These are phyloP conservation scores for Arremon brunneinucha DNA, from an alignment of 2,797 vertebrate species.

Conservation along the genomic window DNA sequence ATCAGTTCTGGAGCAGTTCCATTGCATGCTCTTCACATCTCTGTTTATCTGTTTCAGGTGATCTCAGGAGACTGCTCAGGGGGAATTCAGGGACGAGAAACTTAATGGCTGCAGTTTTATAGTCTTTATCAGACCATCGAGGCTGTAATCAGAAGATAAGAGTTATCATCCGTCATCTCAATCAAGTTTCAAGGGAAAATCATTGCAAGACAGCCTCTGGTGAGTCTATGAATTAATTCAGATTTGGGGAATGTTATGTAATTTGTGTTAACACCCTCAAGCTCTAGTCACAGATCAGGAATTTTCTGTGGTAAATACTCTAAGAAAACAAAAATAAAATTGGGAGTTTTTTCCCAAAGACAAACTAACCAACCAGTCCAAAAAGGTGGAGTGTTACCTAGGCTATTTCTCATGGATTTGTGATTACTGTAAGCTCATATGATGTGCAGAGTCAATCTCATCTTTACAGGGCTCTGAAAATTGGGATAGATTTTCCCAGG, in stretches of 20 bases:
- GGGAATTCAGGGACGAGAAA: constrained; percentile 23
- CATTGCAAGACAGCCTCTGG: background rate
- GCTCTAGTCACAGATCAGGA: background rate
- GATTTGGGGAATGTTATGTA: background rate
- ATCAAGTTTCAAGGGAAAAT: constrained; percentile 17
- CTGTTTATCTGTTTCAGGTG: constrained; percentile 41
- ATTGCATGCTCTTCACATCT: constrained; percentile 6
- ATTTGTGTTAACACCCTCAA: background rate
- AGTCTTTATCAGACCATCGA: constrained; percentile 41
- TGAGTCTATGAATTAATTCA: constrained; percentile 5
- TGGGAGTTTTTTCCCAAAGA: fast-evolving
- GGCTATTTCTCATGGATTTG: background rate
- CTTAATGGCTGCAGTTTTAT: constrained; percentile 9
- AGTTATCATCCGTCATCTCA: background rate
- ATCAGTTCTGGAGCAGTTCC: constrained; percentile 34
- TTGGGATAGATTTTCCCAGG: background rate
- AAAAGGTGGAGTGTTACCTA: background rate
- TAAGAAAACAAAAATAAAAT: background rate
- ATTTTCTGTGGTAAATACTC: background rate
- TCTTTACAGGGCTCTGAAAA: background rate
- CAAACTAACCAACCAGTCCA: background rate
- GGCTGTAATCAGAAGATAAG: background rate
- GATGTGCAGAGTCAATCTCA: background rate
- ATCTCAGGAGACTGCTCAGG: constrained; percentile 26
- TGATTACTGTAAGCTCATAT: background rate